Evolutionary conservation across 2,888 invertebrate genomes (phyloP).

Genomic region (Lithophane socia): DNA sequence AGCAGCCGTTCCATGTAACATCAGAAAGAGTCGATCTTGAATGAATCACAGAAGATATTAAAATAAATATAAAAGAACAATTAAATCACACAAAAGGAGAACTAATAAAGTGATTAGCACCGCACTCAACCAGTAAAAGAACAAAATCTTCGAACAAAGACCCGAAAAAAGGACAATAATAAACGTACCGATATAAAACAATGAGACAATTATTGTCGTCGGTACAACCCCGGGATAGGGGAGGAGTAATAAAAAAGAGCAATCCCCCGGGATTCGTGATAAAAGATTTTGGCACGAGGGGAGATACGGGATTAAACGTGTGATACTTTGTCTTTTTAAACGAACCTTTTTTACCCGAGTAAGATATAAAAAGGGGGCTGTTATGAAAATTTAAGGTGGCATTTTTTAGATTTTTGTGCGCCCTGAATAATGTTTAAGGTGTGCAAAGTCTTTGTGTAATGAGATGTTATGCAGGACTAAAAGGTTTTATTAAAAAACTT

Average conservation of each 20-base stretch:
- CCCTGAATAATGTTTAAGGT: slow-evolving; percentile 34
- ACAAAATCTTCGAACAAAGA: slow-evolving; percentile 45
- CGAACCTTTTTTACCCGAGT: slow-evolving; percentile 74
- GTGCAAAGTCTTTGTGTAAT: slow-evolving; percentile 42
- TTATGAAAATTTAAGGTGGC: slow-evolving; percentile 65
- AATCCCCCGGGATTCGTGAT: slow-evolving; percentile 82
- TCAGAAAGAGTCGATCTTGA: neutral
- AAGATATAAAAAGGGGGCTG: slow-evolving; percentile 66
- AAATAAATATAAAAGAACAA: too few relatives aligned
- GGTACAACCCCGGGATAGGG: slow-evolving; percentile 70
- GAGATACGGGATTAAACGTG: slow-evolving; percentile 78
- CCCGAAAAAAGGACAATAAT: slow-evolving; percentile 57
- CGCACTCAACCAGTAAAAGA: slow-evolving; percentile 18
- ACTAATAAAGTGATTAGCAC: slow-evolving; percentile 45
- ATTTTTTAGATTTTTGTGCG: slow-evolving; percentile 51
- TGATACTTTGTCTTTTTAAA: slow-evolving; percentile 88
- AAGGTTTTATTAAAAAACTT: slow-evolving; percentile 8
- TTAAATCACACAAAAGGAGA: too few relatives aligned
- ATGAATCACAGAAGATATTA: neutral
- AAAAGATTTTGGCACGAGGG: slow-evolving; percentile 86
- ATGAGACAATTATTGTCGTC: slow-evolving; percentile 84
- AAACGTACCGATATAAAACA: slow-evolving; percentile 81
- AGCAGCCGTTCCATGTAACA: too few relatives aligned
- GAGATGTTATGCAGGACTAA: slow-evolving; percentile 24
- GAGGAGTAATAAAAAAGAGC: slow-evolving; percentile 80